Conservation (phyloP, 2,797 vertebrate species). For the Anguilla obscura region DNA sequence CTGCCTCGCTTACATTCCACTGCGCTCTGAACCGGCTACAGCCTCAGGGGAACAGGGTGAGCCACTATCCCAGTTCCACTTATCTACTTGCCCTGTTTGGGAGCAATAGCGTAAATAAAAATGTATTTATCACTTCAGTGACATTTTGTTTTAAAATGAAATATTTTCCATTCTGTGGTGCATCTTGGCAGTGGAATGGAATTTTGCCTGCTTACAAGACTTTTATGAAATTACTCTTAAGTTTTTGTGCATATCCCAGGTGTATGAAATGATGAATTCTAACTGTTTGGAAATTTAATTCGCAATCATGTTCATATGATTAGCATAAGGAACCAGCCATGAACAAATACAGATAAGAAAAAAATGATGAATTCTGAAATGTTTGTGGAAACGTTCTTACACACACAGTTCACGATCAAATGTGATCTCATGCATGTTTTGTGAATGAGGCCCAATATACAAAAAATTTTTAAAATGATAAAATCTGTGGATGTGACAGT, state of each 20-base stretch:
- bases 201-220: background rate
- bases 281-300: too few species aligned
- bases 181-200: background rate
- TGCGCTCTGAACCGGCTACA: background rate
- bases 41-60: background rate
- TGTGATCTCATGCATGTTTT: too few species aligned
- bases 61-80: background rate
- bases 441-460: too few species aligned
- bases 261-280: too few species aligned
- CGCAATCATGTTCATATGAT: too few species aligned
- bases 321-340: too few species aligned
- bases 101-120: background rate
- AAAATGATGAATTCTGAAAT: too few species aligned
- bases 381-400: too few species aligned
- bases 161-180: background rate
- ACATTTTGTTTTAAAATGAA: background rate
- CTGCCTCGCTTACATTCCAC: background rate
- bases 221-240: too few species aligned
- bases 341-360: too few species aligned
- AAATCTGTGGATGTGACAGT: background rate
- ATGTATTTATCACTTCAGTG: background rate
- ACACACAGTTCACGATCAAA: too few species aligned
- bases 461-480: background rate
- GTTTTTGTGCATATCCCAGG: too few species aligned
- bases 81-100: background rate